Evolutionary conservation across 2,888 invertebrate genomes (phyloP).

Genomic region (Pterobdella sp.): DNA sequence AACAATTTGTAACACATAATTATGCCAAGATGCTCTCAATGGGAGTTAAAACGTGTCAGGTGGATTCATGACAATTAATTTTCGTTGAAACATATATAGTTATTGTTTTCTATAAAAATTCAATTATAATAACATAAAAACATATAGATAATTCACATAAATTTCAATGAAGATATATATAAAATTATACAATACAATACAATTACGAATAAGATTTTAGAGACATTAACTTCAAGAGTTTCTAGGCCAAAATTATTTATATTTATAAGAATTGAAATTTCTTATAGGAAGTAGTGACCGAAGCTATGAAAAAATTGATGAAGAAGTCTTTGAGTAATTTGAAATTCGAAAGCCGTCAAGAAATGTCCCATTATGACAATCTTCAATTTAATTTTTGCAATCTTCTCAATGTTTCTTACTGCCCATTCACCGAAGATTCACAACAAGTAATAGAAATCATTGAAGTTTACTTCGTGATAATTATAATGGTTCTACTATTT

Average conservation of each 20-base stretch:
- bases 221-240: no score
- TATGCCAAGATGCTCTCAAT: constrained; percentile 68
- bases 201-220: no score
- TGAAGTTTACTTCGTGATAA: no score
- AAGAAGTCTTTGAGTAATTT: constrained; percentile 15
- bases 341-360: not conserved
- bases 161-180: no score
- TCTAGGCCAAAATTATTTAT: no score
- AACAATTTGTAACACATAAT: constrained; percentile 67
- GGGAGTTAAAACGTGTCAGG: constrained; percentile 59
- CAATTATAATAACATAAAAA: no score
- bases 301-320: constrained; percentile 41
- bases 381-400: constrained; percentile 54
- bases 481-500: no score
- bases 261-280: no score
- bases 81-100: no score
- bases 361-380: constrained; percentile 6
- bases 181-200: no score
- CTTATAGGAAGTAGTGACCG: constrained; percentile 42
- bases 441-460: constrained; percentile 34
- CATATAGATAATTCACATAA: no score
- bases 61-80: constrained; percentile 33
- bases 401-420: constrained; percentile 69
- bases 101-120: no score
- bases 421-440: constrained; percentile 59